These are phyloP conservation scores for Scopus umbretta DNA, from an alignment of 2,113 vertebrate genomes.

Conservation along the genomic window DNA sequence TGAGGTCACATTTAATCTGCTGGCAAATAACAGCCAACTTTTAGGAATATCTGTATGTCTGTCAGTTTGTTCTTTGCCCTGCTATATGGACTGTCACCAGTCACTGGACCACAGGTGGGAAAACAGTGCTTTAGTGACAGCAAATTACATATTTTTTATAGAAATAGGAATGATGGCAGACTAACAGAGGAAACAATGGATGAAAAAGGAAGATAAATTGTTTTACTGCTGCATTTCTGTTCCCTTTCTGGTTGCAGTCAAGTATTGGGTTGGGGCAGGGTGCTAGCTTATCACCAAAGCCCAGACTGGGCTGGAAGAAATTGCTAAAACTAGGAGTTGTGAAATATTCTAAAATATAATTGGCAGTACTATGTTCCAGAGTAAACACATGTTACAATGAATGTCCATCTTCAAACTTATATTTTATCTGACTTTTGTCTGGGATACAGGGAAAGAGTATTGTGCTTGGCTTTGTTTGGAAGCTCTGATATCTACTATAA, in stretches of 20 bases:
- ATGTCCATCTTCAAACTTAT: neutral
- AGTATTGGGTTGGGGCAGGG: rapidly evolving
- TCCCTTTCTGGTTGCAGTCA: neutral
- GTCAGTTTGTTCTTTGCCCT: neutral
- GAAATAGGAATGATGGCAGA: neutral
- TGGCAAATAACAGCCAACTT: neutral
- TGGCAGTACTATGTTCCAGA: neutral
- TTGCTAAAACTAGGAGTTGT: neutral
- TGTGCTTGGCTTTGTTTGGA: neutral
- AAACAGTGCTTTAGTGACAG: neutral
- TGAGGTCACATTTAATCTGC: neutral
- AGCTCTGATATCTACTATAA: neutral
- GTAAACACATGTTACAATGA: neutral
- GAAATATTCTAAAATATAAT: neutral
- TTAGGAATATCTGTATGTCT: neutral
- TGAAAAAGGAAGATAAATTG: neutral
- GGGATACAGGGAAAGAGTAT: neutral
- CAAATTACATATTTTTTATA: neutral
- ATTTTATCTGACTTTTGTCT: neutral
- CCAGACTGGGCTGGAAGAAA: neutral
- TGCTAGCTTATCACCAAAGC: neutral
- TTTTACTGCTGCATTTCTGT: neutral
- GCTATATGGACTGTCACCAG: neutral
- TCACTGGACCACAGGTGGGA: neutral
- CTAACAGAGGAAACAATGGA: neutral